phyloP scores from a whole-genome alignment of 2,113 vertebrate genomes.

The Tetrax tetrax region DNA sequence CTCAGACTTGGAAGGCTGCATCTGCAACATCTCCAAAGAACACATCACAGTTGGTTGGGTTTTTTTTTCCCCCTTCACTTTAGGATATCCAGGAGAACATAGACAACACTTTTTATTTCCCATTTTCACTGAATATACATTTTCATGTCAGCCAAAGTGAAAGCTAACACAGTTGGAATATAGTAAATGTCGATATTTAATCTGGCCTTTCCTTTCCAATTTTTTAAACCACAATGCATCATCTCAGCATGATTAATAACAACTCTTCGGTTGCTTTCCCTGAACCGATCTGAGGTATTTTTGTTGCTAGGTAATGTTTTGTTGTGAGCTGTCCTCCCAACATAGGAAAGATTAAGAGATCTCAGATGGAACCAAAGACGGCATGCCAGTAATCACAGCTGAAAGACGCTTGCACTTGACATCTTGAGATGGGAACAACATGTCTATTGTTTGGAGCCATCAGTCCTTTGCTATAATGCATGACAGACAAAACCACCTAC shows the following conservation, averaged over 20 bases:
- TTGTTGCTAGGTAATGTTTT: conserved; percentile 66
- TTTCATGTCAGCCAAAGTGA: conserved; percentile 52
- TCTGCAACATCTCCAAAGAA: not conserved
- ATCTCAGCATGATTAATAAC: conserved; percentile 56
- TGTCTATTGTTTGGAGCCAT: conserved; percentile 33
- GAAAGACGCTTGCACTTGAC: conserved; percentile 13
- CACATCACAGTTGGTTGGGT: not conserved
- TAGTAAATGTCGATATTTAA: conserved; percentile 68
- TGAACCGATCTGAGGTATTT: conserved; percentile 43
- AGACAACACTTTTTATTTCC: conserved; percentile 15
- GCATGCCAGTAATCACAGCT: conserved; percentile 37
- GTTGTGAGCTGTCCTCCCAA: conserved; percentile 42
- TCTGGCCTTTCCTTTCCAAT: conserved; percentile 56
- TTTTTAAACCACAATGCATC: conserved; percentile 53
- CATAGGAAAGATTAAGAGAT: conserved; percentile 49
- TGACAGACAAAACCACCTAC: conserved; percentile 46
- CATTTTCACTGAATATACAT: conserved; percentile 19
- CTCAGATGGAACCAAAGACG: conserved; percentile 39
- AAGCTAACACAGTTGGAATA: conserved; percentile 59
- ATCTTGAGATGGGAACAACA: conserved; percentile 31
- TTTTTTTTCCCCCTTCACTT: not conserved
- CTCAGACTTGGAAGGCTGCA: not conserved
- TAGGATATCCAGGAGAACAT: not conserved
- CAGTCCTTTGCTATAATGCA: not conserved
- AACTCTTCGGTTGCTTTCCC: conserved; percentile 16